Evolutionary conservation across 2,888 invertebrate species (phyloP), one percentile per base, ranked within the genome.

Genomic region (Drosophila paranaensis): DNA sequence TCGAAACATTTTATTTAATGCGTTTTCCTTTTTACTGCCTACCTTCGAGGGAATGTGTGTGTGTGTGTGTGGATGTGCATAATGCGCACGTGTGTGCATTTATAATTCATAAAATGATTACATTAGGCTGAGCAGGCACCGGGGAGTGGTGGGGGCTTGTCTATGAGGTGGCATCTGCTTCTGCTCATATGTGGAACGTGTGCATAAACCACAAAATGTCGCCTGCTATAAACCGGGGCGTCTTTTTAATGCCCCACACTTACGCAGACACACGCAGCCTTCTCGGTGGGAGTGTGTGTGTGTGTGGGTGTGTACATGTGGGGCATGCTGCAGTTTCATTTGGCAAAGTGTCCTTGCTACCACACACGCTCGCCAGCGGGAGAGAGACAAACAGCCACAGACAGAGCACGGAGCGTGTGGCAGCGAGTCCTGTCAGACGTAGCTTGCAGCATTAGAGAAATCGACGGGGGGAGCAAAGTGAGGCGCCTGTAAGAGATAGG

Each of bases 61-160:
- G 60, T 11, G 20, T 11, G 37, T 10, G 53, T 20, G 46, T 58
- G 48, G 9, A 46, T 25, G 66, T 64, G 62, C 46, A 40, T 77
- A 60, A 66, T 73, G 43, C 43, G 74, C 78, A 77, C 77, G 81
- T 80, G 78, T 88, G 77, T 84, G 81, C 80, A 89, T 90, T 82
- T 88, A 88, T 91, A 88, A 90, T 90, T 90, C 87, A 90, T 91
- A 84, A 86, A 90, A 90, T 90, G 91, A 90, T 90, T 89, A 90
- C 91, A 89, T 90, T 89, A 91, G 81, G 79, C 80, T 74, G 72
- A 33, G 64, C 51, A 39, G 48, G 27, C 40, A 1, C 11, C 53
- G 42, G 27, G 5, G 16, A 6, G 16, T 6, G 3, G 25, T 5
- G 14, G 37, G 16, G 30, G 42, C 30, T 45, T 33, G 55, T 33